Evolutionary conservation across 92 coral and sea anemone genomes (phyloP).

Genomic region (Epizoanthus stellaris): DNA sequence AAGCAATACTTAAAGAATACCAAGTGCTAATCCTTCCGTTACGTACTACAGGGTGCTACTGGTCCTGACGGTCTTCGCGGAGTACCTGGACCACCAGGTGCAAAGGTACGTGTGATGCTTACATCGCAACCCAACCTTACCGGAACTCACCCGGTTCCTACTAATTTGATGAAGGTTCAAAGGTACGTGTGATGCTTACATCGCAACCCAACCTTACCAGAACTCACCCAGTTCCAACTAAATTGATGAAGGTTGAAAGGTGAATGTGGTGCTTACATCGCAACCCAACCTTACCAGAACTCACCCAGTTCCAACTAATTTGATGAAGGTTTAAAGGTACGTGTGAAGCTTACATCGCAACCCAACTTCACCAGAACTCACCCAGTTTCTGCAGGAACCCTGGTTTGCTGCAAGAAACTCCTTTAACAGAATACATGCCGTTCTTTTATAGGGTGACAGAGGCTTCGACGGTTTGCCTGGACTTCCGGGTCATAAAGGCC

Average conservation of each 20-base stretch:
- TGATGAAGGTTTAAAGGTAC: too few relatives aligned
- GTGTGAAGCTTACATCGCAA: too few relatives aligned
- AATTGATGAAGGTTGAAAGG: too few relatives aligned
- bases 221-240: too few relatives aligned
- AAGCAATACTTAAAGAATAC: too few relatives aligned
- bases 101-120: conserved; percentile 20
- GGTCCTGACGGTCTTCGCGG: conserved; percentile 29
- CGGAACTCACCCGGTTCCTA: too few relatives aligned
- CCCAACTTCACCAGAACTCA: too few relatives aligned
- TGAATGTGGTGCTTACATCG: too few relatives aligned
- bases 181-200: not conserved
- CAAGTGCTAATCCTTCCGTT: too few relatives aligned
- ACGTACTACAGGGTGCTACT: conserved; percentile 12
- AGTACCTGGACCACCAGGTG: conserved; percentile 8
- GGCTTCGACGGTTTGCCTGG: conserved; percentile 44
- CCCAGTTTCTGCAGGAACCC: not conserved
- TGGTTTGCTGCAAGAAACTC: not conserved
- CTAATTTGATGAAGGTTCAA: not conserved
- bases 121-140: not conserved
- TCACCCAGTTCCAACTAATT: too few relatives aligned
- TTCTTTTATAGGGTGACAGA: conserved; percentile 30
- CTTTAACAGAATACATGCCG: not conserved
- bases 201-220: too few relatives aligned
- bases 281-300: too few relatives aligned
- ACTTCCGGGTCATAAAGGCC: conserved; percentile 41